Evolutionary conservation across 2,113 vertebrate species (phyloP), one percentile per base, ranked within the genome.

Genomic region (Microtus ochrogaster): DNA sequence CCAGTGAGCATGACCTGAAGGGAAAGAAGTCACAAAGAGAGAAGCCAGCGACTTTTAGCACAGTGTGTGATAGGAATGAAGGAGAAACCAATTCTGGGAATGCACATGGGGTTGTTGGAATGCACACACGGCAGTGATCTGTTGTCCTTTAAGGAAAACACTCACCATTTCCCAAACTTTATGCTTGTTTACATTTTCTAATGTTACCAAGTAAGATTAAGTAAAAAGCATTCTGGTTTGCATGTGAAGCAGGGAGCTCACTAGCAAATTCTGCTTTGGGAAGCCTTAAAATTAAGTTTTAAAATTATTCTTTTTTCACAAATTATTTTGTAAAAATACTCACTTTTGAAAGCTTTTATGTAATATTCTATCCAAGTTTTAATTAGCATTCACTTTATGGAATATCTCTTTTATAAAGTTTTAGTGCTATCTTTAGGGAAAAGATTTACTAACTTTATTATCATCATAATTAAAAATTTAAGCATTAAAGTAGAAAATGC

Each of bases 11-110:
- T 76, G 11, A 65, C 19, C 19, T n/a, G n/a, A 19, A 55, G 3
- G 8, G 22, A 10, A 41, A 41, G 65, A 76, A 24, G 9, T 16
- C 10, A 13, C 30, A 44, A 66, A 66, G 0, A 36, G 7, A 73
- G 13, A 28, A 61, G 14, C 2, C 49, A 13, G 13, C 33, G n/a
- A 61, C 58, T 70, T 79, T 78, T 52, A 72, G 49, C 26, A 65
- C 28, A 91, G 1, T 70, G 4, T 2, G 17, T 47, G 6, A 39
- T 9, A n/a, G n/a, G 28, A 47, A 7, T 3, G 11, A 1, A n/a
- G 3, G 14, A 10, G 12, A 58, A 41, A 61, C 4, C 61, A 78
- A 63, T 36, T 72, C 22, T 55, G 13, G 11, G 24, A 65, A 4
- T 24, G 39, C 36, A 12, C 8, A 44, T 7, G 24, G 1, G 4